These are phyloP conservation scores for Sus scrofa DNA, from an alignment of 2,113 vertebrate genomes.

Conservation along the genomic window T2T-Sscrofa CM000827.6:97280501-97281000, in stretches of 20 bases:
- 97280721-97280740: constrained; percentile 58
- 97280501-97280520: constrained; percentile 28
- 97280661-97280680: neutral
- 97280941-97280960: neutral
- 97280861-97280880: constrained; percentile 44
- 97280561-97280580: constrained; percentile 56
- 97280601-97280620: neutral
- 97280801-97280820: constrained; percentile 56
- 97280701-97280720: constrained; percentile 38
- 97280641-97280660: neutral
- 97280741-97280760: constrained; percentile 34
- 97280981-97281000: neutral
- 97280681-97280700: neutral
- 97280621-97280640: neutral
- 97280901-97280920: neutral
- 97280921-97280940: neutral
- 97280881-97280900: constrained; percentile 39
- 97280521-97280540: constrained; percentile 59
- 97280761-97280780: constrained; percentile 21
- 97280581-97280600: neutral
- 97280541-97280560: constrained; percentile 58
- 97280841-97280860: constrained; percentile 29
- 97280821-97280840: constrained; percentile 52
- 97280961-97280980: neutral
- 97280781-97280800: constrained; percentile 60